Evolutionary conservation across 2,113 vertebrate genomes (phyloP), one percentile per base, ranked within the genome.

Genomic region (Acrocephalus kingi): DNA sequence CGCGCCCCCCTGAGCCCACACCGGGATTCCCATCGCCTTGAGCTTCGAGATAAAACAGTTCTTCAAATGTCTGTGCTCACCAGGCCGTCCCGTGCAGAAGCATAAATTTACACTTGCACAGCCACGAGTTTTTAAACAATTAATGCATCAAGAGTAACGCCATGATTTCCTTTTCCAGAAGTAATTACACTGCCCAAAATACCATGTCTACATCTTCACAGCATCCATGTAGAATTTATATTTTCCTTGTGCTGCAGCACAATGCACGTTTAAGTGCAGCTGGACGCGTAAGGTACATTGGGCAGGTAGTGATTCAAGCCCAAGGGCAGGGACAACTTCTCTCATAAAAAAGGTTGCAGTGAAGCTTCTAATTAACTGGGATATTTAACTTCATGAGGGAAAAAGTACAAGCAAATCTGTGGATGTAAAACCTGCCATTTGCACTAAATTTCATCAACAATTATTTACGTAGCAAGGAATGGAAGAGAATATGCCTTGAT

Each of bases 201-300:
- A 10, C 23, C 41, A 4, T 1, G 17, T n/a, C n/a, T 62, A 1
- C 41, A 4, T 56, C 58, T 58, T 16, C 45, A 10, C 30, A 8
- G 14, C 16, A 21, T 9, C 46, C 58, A 2, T 3, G 6, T 2
- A 31, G 71, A 46, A 10, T 24, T 27, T n/a, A 2, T 17, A 3
- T 25, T 33, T 49, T 13, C 37, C 61, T 30, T 11, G 10, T 16
- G 31, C 52, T 22, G 2, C 86, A 22, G 62, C 33, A 8, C 56
- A 22, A 49, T 3, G 5, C 1, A 0, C 3, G 0, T 66, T 55
- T 33, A 46, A 58, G 10, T 1, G 33, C 54, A 33, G 7, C 24
- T 9, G 7, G 25, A 43, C 52, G 30, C 1, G 0, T 12, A 14
- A 39, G 28, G 33, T 25, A 39, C 23, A 8, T 35, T 4, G 22